Evolutionary conservation across 2,797 vertebrate species (phyloP).

Genomic region (Epinephelus malabaricus): DNA sequence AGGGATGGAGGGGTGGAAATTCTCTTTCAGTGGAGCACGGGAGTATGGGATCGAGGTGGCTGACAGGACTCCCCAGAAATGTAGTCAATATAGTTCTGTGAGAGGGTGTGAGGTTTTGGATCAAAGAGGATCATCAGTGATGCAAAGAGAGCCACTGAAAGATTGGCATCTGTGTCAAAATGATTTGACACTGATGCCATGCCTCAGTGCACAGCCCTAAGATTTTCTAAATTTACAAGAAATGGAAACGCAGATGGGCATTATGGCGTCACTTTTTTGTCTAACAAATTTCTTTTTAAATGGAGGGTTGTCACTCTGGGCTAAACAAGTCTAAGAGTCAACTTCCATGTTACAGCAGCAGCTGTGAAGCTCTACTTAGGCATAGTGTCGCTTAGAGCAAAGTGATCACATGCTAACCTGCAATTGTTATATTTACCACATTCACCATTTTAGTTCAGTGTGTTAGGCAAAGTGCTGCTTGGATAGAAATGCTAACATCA

Average conservation of each 20-base stretch:
- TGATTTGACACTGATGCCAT: slow-evolving; percentile 56
- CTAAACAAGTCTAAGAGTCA: background rate
- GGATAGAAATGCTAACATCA: too few relatives aligned
- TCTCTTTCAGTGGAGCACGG: slow-evolving; percentile 49
- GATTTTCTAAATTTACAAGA: slow-evolving; percentile 39
- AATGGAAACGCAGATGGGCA: slow-evolving; percentile 40
- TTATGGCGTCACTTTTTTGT: background rate
- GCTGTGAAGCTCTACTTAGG: background rate
- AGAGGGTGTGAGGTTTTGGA: slow-evolving; percentile 46
- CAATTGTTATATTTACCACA: too few relatives aligned
- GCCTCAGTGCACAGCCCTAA: slow-evolving; percentile 16
- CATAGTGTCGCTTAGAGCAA: background rate
- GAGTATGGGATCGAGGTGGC: slow-evolving; percentile 41
- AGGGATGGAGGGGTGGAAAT: slow-evolving; percentile 57
- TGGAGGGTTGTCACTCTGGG: slow-evolving; percentile 2
- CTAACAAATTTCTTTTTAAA: slow-evolving; percentile 8
- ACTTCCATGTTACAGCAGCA: background rate
- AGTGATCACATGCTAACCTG: too few relatives aligned
- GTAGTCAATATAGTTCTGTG: slow-evolving; percentile 59
- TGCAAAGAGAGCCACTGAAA: slow-evolving; percentile 37
- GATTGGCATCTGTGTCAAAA: slow-evolving; percentile 58
- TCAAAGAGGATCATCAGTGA: slow-evolving; percentile 52
- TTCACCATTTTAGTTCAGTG: too few relatives aligned
- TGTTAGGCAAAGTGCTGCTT: too few relatives aligned
- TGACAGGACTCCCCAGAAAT: slow-evolving; percentile 69